Conservation (phyloP, 2,797 vertebrate genomes). For the Sebastes kiyomatsui region DNA sequence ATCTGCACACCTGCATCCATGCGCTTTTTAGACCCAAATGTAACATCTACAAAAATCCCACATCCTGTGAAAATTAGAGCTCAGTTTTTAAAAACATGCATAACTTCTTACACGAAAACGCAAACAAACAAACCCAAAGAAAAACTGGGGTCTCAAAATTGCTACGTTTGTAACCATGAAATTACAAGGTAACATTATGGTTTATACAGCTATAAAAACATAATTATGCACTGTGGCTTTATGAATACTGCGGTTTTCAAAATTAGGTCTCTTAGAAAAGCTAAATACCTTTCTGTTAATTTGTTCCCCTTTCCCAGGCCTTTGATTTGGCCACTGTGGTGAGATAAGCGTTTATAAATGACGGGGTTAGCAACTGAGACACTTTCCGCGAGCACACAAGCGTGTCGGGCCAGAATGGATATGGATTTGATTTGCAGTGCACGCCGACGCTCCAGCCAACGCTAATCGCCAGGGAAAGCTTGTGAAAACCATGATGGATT, state of each 20-base stretch:
- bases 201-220: constrained; percentile 86
- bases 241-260: constrained; percentile 84
- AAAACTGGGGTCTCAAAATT: constrained; percentile 85
- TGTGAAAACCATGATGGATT: constrained; percentile 80
- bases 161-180: constrained; percentile 85
- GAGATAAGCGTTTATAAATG: constrained; percentile 78
- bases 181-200: constrained; percentile 88
- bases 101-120: constrained; percentile 81
- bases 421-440: constrained; percentile 70
- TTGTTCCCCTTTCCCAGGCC: constrained; percentile 66
- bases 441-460: constrained; percentile 61
- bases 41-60: constrained; percentile 61
- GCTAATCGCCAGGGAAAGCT: constrained; percentile 75
- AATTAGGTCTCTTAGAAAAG: constrained; percentile 82
- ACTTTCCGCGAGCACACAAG: constrained; percentile 62
- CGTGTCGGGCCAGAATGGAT: constrained; percentile 58
- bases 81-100: constrained; percentile 66
- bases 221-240: constrained; percentile 84
- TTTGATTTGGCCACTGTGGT: constrained; percentile 76
- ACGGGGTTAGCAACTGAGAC: constrained; percentile 61
- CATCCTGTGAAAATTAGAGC: constrained; percentile 79
- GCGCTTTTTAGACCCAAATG: not conserved
- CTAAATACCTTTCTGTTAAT: constrained; percentile 82
- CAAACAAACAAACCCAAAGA: constrained; percentile 88
- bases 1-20: constrained; percentile 31